Base-by-base conservation (phyloP, 2,888 invertebrate species). In the Zootermopsis nevadensis region DNA sequence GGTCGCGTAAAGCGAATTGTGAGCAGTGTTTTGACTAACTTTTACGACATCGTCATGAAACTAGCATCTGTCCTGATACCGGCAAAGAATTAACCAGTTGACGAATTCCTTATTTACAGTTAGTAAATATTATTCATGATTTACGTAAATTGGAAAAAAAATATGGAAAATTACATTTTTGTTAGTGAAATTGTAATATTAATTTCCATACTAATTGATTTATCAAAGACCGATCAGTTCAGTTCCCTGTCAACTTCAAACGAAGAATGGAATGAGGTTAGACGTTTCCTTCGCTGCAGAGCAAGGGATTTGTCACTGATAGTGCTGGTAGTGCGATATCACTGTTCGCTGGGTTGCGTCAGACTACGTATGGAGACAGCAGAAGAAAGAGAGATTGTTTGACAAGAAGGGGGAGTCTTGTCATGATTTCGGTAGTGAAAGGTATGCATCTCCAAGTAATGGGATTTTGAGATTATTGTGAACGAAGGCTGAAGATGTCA, bases 401-500 rank as follows among this genome's bases (percentile, higher is more conserved):
- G n/a, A n/a, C n/a, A n/a, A n/a, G n/a, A n/a, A n/a, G 4, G 33
- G 1, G 27, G 69, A 69, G 15, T 33, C 2, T 31, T 6, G 69
- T 69, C 33, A 33, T 69, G 33, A 69, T 69, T 69, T 6, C 15
- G 69, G 19, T 31, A 69, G 69, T 69, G 33, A 69, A 66, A n/a
- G n/a, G n/a, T 60, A 60, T 12, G 69, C 69, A 69, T 30, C 33
- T 69, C 27, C 33, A 66, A 80, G 60, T 60, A 80, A 80, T 80
- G 48, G 66, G 66, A 80, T 80, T 80, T 80, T 60, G 38, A 66
- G 38, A 80, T 33, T 30, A 66, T 38, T 80, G 33, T n/a, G 60
- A 80, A 55, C 27, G 27, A 80, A 60, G 31, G 66, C 60, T 24
- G 66, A 60, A 60, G 22, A 66, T 30, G n/a, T 80, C 80, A 80